Conservation (phyloP, 2,888 invertebrate genomes). For the Phytoseiulus persimilis region DNA sequence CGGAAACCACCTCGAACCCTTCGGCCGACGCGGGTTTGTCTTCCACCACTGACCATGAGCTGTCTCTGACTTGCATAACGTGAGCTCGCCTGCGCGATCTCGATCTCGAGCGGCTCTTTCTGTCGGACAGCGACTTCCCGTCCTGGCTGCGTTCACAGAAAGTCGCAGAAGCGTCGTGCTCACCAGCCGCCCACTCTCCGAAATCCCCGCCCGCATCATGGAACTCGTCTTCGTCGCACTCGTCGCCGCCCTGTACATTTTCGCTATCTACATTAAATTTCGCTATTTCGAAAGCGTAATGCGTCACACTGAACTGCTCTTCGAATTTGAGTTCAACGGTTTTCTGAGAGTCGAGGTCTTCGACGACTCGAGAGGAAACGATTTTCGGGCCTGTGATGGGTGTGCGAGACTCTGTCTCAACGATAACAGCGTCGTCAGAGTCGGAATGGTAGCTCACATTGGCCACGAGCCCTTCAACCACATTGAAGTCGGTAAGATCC, state of each 20-base stretch:
- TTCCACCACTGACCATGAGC: slow-evolving; percentile 25
- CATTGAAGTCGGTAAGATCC: slow-evolving; percentile 36
- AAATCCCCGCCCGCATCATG: neutral
- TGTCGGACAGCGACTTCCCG: neutral
- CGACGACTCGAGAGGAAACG: slow-evolving; percentile 23
- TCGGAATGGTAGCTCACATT: slow-evolving; percentile 36
- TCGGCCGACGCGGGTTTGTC: neutral
- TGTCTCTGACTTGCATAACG: slow-evolving; percentile 1
- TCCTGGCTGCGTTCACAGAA: neutral
- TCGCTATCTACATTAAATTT: slow-evolving; percentile 28
- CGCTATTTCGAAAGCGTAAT: slow-evolving; percentile 29
- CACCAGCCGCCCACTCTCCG: neutral
- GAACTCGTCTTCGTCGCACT: neutral
- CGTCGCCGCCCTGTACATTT: neutral
- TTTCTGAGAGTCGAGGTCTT: slow-evolving; percentile 32
- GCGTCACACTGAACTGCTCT: slow-evolving; percentile 36
- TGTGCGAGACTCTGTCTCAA: slow-evolving; percentile 35
- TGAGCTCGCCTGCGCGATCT: neutral
- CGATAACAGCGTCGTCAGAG: slow-evolving; percentile 36
- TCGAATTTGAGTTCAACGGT: slow-evolving; percentile 29
- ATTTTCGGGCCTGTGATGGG: slow-evolving; percentile 34
- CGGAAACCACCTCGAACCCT: slow-evolving; percentile 13
- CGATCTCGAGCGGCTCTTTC: neutral
- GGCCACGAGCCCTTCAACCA: slow-evolving; percentile 24
- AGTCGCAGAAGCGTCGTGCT: neutral